These are phyloP conservation scores for Globicephala melas DNA, from an alignment of 2,113 vertebrate genomes.

Conservation along the genomic window DNA sequence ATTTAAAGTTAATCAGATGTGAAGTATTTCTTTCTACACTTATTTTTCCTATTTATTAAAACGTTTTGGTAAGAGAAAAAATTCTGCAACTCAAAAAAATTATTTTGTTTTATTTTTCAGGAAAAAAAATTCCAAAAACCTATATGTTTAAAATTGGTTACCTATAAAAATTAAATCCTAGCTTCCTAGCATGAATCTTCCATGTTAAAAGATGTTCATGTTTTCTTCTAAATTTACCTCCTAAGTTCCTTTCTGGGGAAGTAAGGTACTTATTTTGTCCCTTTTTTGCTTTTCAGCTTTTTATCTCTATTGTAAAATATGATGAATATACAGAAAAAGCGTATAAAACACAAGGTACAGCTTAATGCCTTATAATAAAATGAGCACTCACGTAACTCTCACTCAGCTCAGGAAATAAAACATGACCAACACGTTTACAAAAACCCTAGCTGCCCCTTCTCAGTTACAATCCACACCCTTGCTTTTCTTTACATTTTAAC, in stretches of 20 bases:
- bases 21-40: background rate
- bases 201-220: background rate
- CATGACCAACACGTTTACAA: background rate
- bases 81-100: background rate
- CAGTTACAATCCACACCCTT: background rate
- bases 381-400: background rate
- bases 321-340: background rate
- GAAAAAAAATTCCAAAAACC: background rate
- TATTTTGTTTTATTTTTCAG: background rate
- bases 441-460: background rate
- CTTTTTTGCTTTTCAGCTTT: background rate
- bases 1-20: background rate
- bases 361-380: background rate
- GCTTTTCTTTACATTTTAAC: background rate
- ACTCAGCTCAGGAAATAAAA: background rate
- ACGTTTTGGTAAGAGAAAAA: slow-evolving; percentile 1
- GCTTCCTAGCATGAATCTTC: background rate
- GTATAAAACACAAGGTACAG: background rate
- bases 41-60: background rate
- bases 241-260: background rate
- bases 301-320: background rate
- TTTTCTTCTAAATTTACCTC: slow-evolving; percentile 3
- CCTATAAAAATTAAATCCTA: background rate
- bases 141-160: background rate
- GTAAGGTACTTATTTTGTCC: background rate